A percentile compares a stretch with the other conserved stretches of the same genome.
phyloP scores from a whole-genome alignment of 35 echinoderm and acorn worm species.

The Holothuria glaberrima region DNA sequence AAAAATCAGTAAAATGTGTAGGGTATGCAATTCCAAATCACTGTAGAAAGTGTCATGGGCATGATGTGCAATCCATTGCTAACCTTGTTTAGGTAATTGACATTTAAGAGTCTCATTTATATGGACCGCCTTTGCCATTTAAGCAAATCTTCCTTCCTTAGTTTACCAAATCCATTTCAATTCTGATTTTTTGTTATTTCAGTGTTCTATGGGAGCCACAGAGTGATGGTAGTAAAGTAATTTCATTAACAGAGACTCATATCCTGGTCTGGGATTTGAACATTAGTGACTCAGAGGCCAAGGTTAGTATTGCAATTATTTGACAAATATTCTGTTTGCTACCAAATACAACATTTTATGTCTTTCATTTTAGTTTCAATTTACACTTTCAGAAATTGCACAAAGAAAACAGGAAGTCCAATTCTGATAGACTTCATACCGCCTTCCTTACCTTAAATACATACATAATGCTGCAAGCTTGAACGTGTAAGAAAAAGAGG shows the following conservation, averaged over 20 bases:
- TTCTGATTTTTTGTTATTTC: background rate
- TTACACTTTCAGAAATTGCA: background rate
- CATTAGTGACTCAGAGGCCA: slow-evolving; percentile 74
- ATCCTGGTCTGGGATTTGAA: slow-evolving; percentile 93
- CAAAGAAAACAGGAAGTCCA: no score
- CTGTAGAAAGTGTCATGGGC: no score
- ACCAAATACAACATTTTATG: background rate
- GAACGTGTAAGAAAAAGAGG: no score
- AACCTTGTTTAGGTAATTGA: no score
- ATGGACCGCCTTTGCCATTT: no score
- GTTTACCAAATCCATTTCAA: background rate
- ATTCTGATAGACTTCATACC: no score
- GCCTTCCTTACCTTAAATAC: no score
- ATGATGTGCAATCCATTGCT: no score
- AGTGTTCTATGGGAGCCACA: slow-evolving; percentile 97
- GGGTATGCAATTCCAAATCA: no score
- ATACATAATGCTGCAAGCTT: no score
- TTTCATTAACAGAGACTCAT: slow-evolving; percentile 83
- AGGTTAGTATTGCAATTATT: slow-evolving; percentile 62
- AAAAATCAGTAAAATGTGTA: no score
- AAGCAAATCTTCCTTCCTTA: background rate
- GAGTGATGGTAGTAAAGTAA: slow-evolving; percentile 83
- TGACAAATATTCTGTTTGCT: background rate
- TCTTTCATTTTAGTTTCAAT: background rate
- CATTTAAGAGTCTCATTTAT: no score